phyloP scores from a whole-genome alignment of 2,113 vertebrate species.

The Misgurnus mizolepis region DNA sequence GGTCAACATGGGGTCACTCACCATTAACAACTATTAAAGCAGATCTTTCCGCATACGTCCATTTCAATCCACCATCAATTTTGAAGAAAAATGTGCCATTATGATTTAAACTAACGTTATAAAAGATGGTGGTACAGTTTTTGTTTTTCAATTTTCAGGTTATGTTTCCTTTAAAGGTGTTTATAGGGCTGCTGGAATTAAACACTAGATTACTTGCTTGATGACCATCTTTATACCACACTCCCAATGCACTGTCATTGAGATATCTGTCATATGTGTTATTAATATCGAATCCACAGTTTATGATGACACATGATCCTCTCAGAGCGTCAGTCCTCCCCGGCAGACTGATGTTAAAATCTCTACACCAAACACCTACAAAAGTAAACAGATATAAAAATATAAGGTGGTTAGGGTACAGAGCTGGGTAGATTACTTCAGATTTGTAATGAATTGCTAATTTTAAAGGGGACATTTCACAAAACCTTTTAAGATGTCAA shows the following conservation, averaged over 20 bases:
- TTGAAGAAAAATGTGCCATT: conserved; percentile 4
- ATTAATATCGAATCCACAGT: neutral
- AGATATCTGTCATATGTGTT: accelerated
- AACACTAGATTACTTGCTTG: neutral
- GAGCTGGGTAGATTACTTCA: no score
- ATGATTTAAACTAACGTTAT: neutral
- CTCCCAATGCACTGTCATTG: neutral
- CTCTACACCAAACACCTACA: neutral
- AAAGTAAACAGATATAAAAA: no score
- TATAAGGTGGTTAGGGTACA: no score
- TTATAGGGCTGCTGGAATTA: conserved; percentile 1
- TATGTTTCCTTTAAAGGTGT: neutral
- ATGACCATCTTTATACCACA: conserved; percentile 4
- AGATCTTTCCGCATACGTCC: neutral
- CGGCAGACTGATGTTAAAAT: neutral
- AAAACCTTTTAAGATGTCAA: no score
- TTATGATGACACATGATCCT: neutral
- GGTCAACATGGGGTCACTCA: neutral
- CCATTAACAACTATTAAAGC: conserved; percentile 29
- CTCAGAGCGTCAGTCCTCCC: neutral
- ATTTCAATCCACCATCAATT: conserved; percentile 1
- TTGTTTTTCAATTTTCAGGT: neutral
- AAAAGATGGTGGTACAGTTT: conserved; percentile 1
- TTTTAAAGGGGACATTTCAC: no score
- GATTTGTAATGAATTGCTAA: no score